Evolutionary conservation across 92 coral and sea anemone species (phyloP).

Genomic region (Umimayanthus chanpuru): DNA sequence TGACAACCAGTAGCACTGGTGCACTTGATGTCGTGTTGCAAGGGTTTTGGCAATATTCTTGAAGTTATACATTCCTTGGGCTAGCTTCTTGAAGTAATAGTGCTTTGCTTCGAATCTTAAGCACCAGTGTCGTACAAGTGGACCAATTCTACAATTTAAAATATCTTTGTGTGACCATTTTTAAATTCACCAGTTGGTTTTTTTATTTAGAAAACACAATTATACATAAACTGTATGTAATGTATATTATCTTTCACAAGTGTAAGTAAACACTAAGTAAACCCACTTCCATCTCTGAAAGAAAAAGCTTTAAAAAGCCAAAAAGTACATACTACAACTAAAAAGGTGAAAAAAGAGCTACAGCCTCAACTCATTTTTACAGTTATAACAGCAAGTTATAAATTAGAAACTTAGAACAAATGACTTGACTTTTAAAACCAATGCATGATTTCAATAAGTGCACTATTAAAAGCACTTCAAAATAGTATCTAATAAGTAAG

Average conservation of each 20-base stretch:
- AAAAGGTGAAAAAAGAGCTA: no score
- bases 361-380: no score
- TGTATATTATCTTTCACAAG: no score
- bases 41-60: conserved; percentile 36
- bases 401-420: no score
- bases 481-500: not conserved
- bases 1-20: conserved; percentile 1
- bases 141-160: conserved; percentile 43
- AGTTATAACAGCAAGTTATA: no score
- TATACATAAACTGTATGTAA: not conserved
- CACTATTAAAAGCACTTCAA: no score
- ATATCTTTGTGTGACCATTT: not conserved
- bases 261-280: no score
- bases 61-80: conserved; percentile 55
- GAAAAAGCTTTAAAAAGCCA: no score
- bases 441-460: not conserved
- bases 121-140: conserved; percentile 60
- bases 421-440: not conserved
- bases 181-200: no score
- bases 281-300: no score
- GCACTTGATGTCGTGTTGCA: not conserved
- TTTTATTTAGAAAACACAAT: not conserved
- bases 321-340: no score
- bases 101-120: conserved; percentile 63
- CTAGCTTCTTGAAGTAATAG: conserved; percentile 45